Evolutionary conservation across 2,888 invertebrate genomes (phyloP).

Genomic region (Pristionchus arcanus): DNA sequence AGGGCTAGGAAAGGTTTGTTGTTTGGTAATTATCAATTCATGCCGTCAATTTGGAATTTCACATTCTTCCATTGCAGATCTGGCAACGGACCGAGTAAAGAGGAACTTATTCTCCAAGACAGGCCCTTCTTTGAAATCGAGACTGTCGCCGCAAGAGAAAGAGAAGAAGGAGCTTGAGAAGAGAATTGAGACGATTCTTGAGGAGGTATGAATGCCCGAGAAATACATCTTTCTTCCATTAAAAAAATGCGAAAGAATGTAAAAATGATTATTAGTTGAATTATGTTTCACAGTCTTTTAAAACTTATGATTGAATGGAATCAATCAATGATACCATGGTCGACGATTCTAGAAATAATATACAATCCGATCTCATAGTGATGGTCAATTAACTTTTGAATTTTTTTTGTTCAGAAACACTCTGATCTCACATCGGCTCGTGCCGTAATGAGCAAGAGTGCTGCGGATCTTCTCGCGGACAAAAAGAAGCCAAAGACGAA

Average conservation of each 20-base stretch:
- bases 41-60: too few relatives aligned
- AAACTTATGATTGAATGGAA: neutral
- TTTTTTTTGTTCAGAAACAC: neutral
- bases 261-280: too few relatives aligned
- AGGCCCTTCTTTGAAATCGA: neutral
- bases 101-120: neutral
- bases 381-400: too few relatives aligned
- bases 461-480: neutral
- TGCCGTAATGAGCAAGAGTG: neutral
- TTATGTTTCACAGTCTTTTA: neutral
- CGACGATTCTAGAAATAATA: too few relatives aligned
- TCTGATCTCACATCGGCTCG: neutral
- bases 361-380: too few relatives aligned
- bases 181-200: neutral
- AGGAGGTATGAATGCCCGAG: neutral
- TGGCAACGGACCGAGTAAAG: neutral
- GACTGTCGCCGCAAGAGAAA: neutral
- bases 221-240: too few relatives aligned
- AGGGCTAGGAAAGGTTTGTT: neutral
- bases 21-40: neutral
- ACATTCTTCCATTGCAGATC: neutral
- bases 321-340: neutral
- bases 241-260: too few relatives aligned
- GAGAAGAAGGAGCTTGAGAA: constrained; percentile 20
- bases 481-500: neutral